Base-by-base conservation (phyloP, 2,888 invertebrate species). In the Calameuta idolon region DNA sequence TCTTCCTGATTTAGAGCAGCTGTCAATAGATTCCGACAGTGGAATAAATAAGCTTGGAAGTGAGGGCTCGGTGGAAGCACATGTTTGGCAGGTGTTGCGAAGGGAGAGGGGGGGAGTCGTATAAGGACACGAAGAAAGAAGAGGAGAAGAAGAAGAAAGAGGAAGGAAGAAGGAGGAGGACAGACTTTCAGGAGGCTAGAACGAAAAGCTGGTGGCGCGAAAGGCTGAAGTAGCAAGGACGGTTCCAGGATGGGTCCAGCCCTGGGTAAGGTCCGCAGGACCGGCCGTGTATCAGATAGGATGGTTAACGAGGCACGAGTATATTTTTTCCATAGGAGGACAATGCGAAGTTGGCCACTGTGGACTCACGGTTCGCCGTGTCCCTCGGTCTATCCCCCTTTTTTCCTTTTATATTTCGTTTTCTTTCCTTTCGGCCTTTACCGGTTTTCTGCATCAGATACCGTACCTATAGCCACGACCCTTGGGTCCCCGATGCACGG, bases 381-480 rank as follows among this genome's bases (percentile, higher is more conserved):
- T 79, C 79, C 74, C 76, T 34, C 71, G 69, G n/a, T 30, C 40
- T 71, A 11, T 15, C 12, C 11, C 35, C 35, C 12, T 34, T 34
- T 73, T n/a, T 75, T 75, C 55, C 40, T 76, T 68, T 40, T 69
- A n/a, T 73, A 55, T 34, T 76, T 75, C 69, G 9, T 75, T 35
- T 69, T 88, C 88, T 88, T 86, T 88, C 86, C 86, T 84, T 86
- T 88, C 79, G 87, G 88, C 88, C 90, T 89, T 90, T 90, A 90
- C 91, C 90, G 89, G 90, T 90, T 91, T 89, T 89, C 89, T 90
- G 89, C 88, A 91, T 90, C 91, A 90, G 91, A 91, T 91, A 91
- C 88, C 88, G 87, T 84, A 23, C 23, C 55, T 23, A 84, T 84
- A 86, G 86, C 87, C 87, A 87, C 87, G 86, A 89, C 88, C 87